Conservation (phyloP, 1,140 invertebrate genomes). For the Gerris buenoi region DNA sequence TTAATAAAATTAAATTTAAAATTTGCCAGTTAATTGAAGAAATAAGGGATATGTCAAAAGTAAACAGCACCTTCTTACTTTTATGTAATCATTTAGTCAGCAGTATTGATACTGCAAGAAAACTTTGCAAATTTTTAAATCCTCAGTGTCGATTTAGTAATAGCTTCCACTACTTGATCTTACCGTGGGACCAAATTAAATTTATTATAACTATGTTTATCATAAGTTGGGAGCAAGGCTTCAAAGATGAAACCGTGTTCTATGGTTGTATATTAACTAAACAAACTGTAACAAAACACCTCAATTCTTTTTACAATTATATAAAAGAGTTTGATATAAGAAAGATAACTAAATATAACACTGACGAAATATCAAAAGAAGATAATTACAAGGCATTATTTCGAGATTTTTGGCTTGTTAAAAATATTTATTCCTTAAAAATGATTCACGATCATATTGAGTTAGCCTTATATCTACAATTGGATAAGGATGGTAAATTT, state of each 20-base stretch:
- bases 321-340: background rate
- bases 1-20: background rate
- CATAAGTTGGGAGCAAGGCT: background rate
- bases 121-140: background rate
- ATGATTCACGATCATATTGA: background rate
- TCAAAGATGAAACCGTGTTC: background rate
- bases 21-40: background rate
- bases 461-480: background rate
- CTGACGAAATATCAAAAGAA: too few relatives aligned
- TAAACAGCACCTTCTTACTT: background rate
- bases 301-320: background rate
- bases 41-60: background rate
- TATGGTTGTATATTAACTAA: background rate
- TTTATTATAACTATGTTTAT: background rate
- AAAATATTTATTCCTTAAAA: background rate
- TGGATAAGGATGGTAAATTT: background rate
- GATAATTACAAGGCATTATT: background rate
- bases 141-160: background rate
- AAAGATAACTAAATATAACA: background rate
- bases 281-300: background rate
- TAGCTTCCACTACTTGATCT: background rate
- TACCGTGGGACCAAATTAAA: background rate
- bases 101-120: background rate
- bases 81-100: background rate
- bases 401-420: background rate